phyloP scores from a whole-genome alignment of 2,797 vertebrate species.

The Acropternis orthonyx region DNA sequence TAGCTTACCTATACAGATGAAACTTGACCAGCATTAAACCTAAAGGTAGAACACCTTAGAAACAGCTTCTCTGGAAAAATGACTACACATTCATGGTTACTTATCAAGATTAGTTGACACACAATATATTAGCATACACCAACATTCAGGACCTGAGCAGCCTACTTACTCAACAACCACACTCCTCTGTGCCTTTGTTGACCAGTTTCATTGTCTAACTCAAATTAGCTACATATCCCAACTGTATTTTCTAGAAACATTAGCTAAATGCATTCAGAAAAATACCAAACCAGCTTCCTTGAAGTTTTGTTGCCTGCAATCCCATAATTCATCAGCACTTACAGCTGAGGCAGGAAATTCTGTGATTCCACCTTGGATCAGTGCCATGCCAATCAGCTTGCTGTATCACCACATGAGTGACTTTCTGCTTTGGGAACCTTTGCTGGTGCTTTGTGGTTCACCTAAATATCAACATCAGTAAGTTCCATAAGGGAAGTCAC shows the following conservation, averaged over 20 bases:
- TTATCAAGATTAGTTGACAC: not conserved
- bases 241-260: not conserved
- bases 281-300: not conserved
- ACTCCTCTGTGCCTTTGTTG: not conserved
- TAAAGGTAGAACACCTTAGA: not conserved
- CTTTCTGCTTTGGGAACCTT: not conserved
- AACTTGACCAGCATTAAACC: not conserved
- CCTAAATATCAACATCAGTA: not conserved
- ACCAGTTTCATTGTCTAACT: not conserved
- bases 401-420: not conserved
- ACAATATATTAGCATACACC: not conserved
- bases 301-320: not conserved
- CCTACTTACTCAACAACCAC: not conserved
- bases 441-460: not conserved
- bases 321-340: not conserved
- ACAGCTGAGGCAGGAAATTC: not conserved
- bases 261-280: not conserved
- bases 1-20: not conserved
- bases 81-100: not conserved
- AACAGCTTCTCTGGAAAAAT: not conserved
- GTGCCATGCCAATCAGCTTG: not conserved
- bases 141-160: not conserved
- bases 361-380: not conserved
- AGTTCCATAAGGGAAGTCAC: not conserved
- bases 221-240: rapidly evolving